These are phyloP conservation scores for Catocala fraxini DNA, from an alignment of 2,888 invertebrate species.

Conservation along the genomic window DNA sequence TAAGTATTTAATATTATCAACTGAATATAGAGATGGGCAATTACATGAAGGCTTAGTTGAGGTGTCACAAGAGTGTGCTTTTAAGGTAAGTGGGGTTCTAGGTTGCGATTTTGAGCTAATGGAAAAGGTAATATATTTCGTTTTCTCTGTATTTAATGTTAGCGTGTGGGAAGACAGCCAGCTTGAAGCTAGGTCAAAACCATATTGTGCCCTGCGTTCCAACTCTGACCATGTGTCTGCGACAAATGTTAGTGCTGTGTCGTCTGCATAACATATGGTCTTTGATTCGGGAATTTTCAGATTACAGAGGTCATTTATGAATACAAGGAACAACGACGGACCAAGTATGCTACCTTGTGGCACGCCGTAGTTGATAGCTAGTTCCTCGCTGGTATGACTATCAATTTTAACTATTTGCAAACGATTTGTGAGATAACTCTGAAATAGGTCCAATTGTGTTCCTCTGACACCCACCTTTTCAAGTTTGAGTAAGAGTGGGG, in stretches of 20 bases:
- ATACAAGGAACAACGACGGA: conserved; percentile 18
- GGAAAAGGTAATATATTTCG: conserved; percentile 16
- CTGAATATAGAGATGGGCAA: background rate
- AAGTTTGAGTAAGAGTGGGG: conserved; percentile 17
- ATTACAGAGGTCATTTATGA: conserved; percentile 16
- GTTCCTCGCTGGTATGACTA: conserved; percentile 5
- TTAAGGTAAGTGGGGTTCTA: conserved; percentile 7
- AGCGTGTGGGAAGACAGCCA: conserved; percentile 16
- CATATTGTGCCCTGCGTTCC: conserved; percentile 7
- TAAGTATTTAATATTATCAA: conserved; percentile 11
- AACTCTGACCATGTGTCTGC: conserved; percentile 14
- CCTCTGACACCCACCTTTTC: conserved; percentile 18
- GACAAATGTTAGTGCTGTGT: conserved; percentile 17
- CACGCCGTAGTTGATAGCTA: conserved; percentile 14
- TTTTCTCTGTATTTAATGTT: conserved; percentile 19
- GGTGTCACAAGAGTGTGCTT: conserved; percentile 9
- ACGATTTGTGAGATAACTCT: too few species aligned
- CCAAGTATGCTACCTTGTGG: conserved; percentile 26
- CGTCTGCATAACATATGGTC: conserved; percentile 18
- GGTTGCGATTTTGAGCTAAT: conserved; percentile 11
- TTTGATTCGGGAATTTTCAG: conserved; percentile 11
- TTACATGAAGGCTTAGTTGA: background rate
- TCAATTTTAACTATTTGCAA: conserved; percentile 13
- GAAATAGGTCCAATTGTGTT: too few species aligned
- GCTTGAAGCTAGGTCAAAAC: conserved; percentile 7